A percentile compares a stretch with the other conserved stretches of the same genome.
Conservation (phyloP, 1,140 invertebrate genomes). For the Vanessa tameamea region DNA sequence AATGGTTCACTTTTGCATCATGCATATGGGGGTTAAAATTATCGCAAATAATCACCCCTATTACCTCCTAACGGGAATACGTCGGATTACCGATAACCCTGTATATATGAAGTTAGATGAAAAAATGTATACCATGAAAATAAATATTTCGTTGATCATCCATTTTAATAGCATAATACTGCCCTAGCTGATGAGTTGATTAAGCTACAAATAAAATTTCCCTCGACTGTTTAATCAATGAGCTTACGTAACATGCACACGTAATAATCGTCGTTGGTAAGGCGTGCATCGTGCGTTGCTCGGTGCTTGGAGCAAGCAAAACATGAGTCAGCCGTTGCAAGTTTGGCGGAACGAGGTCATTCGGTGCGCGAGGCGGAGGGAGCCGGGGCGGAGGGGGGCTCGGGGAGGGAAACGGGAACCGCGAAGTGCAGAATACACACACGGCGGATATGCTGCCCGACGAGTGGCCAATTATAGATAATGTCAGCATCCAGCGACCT, state of each 20-base stretch:
- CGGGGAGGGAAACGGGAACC: conserved; percentile 1
- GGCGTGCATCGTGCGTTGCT: conserved; percentile 7
- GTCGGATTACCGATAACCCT: too few relatives aligned
- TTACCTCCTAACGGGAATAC: too few relatives aligned
- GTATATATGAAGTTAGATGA: too few relatives aligned
- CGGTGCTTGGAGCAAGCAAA: background rate
- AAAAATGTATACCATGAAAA: too few relatives aligned
- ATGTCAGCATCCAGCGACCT: conserved; percentile 27
- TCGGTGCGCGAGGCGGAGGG: background rate
- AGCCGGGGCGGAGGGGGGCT: background rate
- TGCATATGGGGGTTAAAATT: too few relatives aligned
- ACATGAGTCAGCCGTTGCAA: conserved; percentile 21
- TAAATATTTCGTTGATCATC: too few relatives aligned
- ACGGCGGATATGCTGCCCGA: conserved; percentile 16
- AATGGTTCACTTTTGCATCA: too few relatives aligned
- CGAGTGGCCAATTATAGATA: conserved; percentile 36
- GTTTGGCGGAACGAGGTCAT: conserved; percentile 18
- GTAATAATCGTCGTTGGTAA: background rate
- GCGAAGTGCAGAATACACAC: conserved; percentile 28
- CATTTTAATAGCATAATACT: too few relatives aligned
- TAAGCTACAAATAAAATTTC: background rate
- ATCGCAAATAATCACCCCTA: too few relatives aligned
- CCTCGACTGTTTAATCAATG: background rate
- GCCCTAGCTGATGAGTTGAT: too few relatives aligned
- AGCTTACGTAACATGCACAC: conserved; percentile 7